Evolutionary conservation across 1,140 invertebrate species (phyloP), one percentile per base, ranked within the genome.

Genomic region (Neoseiulus cucumeris): DNA sequence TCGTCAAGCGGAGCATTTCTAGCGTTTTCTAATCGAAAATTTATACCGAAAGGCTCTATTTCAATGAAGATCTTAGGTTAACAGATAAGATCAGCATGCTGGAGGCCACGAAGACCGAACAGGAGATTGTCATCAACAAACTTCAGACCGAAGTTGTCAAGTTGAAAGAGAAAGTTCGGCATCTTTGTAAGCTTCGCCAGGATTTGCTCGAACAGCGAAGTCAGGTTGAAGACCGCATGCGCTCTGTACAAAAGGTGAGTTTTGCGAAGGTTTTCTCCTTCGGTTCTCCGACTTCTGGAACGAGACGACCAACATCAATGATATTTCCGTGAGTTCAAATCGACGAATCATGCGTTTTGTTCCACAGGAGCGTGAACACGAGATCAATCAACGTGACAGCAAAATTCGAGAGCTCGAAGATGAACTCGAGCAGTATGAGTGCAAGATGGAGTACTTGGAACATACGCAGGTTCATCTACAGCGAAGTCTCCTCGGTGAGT

Each of bases 21-120:
- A n/a, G n/a, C n/a, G n/a, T n/a, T n/a, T n/a, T n/a, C n/a, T n/a
- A n/a, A n/a, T n/a, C n/a, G n/a, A n/a, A n/a, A n/a, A n/a, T n/a
- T n/a, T n/a, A n/a, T n/a, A n/a, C n/a, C n/a, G n/a, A n/a, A n/a
- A n/a, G n/a, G n/a, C n/a, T n/a, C n/a, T n/a, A n/a, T n/a, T n/a
- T n/a, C n/a, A n/a, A n/a, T n/a, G n/a, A n/a, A n/a, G n/a, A 39
- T 39, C 33, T 9, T 39, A 39, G 4, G 9, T 39, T 39, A 39
- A 14, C 22, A 59, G 51, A 59, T 9, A 59, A 59, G 51, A 59
- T 59, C 51, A 59, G 51, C 51, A 59, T 59, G 51, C 22, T 59
- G 51, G 51, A 59, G 9, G 51, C 51, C 2, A 59, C 51, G 14
- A 59, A 59, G 22, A 59, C 51, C 25, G 51, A 59, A 33, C 51